Conservation (phyloP, 1,140 invertebrate genomes). For the Monochamus saltuarius region DNA sequence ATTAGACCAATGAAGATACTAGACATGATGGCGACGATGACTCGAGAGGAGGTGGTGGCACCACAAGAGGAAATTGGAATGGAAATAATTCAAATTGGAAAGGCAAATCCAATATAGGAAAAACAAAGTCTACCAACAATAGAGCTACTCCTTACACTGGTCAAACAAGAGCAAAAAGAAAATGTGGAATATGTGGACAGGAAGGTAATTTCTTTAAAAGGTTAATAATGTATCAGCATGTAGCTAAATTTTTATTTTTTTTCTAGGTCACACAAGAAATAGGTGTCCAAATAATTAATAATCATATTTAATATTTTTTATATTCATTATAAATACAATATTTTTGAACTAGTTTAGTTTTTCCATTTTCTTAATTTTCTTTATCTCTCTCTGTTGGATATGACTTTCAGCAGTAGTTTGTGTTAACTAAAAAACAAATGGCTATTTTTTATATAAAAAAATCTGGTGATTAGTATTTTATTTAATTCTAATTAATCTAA, state of each 20-base stretch:
- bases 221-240: background rate
- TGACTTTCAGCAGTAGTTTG: constrained; percentile 69
- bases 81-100: constrained; percentile 21
- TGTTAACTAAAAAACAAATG: constrained; percentile 54
- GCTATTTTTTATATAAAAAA: too few relatives aligned
- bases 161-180: constrained; percentile 39
- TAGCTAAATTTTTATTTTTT: constrained; percentile 1
- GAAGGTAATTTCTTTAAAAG: constrained; percentile 38
- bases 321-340: background rate
- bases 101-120: constrained; percentile 21
- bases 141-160: constrained; percentile 28
- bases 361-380: constrained; percentile 27
- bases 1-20: constrained; percentile 10
- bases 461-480: too few relatives aligned
- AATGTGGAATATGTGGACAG: constrained; percentile 45
- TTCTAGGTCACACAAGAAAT: constrained; percentile 32
- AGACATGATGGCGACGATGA: constrained; percentile 27
- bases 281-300: constrained; percentile 30
- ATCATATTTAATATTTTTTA: constrained; percentile 12
- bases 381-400: constrained; percentile 51
- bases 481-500: too few relatives aligned
- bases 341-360: constrained; percentile 1
- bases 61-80: constrained; percentile 18
- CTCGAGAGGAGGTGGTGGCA: constrained; percentile 23
- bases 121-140: constrained; percentile 25